Evolutionary conservation across 2,797 vertebrate species (phyloP).

Genomic region (Pagetopsis macropterus): DNA sequence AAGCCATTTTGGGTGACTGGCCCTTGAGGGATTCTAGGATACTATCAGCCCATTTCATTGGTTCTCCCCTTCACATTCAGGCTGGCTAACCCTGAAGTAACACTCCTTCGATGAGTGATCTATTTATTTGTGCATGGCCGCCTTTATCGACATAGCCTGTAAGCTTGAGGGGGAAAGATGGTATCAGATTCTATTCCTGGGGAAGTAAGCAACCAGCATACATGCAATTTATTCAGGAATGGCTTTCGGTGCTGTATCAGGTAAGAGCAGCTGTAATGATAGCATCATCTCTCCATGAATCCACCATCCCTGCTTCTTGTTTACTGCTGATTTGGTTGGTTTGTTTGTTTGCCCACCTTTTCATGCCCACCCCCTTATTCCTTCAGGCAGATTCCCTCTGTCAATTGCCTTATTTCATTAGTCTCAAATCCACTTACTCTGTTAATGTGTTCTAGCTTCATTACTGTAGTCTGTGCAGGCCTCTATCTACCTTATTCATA

Average conservation of each 20-base stretch:
- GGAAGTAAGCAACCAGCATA: constrained; percentile 59
- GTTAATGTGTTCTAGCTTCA: constrained; percentile 57
- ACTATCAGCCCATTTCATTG: constrained; percentile 68
- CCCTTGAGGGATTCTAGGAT: constrained; percentile 64
- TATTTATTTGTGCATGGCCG: constrained; percentile 80
- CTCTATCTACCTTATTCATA: constrained; percentile 35
- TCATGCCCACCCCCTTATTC: constrained; percentile 18
- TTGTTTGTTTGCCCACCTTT: constrained; percentile 34
- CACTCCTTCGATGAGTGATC: constrained; percentile 74
- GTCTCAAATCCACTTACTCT: constrained; percentile 61
- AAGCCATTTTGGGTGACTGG: constrained; percentile 40
- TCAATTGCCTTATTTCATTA: constrained; percentile 62
- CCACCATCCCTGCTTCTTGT: constrained; percentile 29
- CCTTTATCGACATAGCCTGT: constrained; percentile 73
- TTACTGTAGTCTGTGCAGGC: constrained; percentile 37
- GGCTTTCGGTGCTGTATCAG: constrained; percentile 59
- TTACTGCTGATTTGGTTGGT: constrained; percentile 39
- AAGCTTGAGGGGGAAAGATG: constrained; percentile 69
- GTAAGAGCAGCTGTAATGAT: constrained; percentile 66
- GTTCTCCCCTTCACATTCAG: constrained; percentile 57
- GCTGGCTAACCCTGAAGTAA: constrained; percentile 71
- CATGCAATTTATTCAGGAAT: constrained; percentile 65
- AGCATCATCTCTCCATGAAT: constrained; percentile 56
- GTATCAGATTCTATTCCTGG: constrained; percentile 69
- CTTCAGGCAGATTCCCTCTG: constrained; percentile 45